Evolutionary conservation across 2,888 invertebrate genomes (phyloP).

Genomic region (Lasioglossum vierecki): DNA sequence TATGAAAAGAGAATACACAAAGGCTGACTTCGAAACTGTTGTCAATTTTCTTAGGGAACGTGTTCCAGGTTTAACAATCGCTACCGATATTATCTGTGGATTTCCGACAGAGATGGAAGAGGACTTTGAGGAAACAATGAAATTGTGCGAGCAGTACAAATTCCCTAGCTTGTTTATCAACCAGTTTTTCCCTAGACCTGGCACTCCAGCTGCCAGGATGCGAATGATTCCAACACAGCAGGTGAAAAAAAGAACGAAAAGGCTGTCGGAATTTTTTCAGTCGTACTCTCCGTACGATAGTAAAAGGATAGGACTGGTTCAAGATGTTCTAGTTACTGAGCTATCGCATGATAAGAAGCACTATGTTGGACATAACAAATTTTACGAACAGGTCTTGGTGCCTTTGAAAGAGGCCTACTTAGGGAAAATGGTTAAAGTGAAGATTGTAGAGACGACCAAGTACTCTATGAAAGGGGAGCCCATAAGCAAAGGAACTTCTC

Average conservation of each 20-base stretch:
- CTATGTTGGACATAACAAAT: slow-evolving; percentile 97
- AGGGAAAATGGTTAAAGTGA: slow-evolving; percentile 93
- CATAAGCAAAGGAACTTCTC: slow-evolving; percentile 83
- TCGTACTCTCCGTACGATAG: slow-evolving; percentile 94
- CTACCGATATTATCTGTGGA: slow-evolving; percentile 99
- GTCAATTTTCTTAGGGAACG: slow-evolving; percentile 92
- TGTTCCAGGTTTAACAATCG: slow-evolving; percentile 96
- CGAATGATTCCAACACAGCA: slow-evolving; percentile 92
- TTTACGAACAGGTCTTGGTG: slow-evolving; percentile 96
- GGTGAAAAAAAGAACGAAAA: slow-evolving; percentile 95
- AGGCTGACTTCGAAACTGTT: slow-evolving; percentile 95
- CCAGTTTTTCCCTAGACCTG: slow-evolving; percentile 98
- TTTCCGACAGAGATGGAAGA: slow-evolving; percentile 97
- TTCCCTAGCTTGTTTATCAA: slow-evolving; percentile 99
- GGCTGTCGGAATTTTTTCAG: slow-evolving; percentile 94
- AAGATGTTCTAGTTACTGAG: slow-evolving; percentile 96
- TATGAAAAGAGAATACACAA: slow-evolving; percentile 97
- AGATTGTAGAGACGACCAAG: slow-evolving; percentile 89
- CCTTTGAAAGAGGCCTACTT: slow-evolving; percentile 91
- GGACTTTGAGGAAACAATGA: slow-evolving; percentile 95
- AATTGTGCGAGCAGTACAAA: slow-evolving; percentile 92
- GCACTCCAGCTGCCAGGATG: slow-evolving; percentile 98
- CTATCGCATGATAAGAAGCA: slow-evolving; percentile 95
- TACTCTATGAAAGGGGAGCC: slow-evolving; percentile 92
- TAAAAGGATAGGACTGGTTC: slow-evolving; percentile 87